phyloP scores from a whole-genome alignment of 2,113 vertebrate species.

The Channa maculata region DNA sequence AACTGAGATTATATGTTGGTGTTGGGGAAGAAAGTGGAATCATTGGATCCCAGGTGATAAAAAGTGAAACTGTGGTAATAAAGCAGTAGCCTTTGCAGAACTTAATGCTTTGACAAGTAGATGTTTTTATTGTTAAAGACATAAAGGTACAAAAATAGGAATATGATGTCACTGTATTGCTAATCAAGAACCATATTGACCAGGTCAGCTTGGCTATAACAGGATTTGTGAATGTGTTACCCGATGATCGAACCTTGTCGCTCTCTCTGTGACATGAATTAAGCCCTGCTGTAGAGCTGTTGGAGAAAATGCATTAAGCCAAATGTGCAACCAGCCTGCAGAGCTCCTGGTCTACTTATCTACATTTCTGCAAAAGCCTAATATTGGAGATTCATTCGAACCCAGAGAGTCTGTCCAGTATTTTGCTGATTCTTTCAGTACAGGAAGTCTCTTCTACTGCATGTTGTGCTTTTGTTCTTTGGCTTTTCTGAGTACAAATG shows the following conservation, averaged over 20 bases:
- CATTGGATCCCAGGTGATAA: background rate
- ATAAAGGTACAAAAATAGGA: constrained; percentile 23
- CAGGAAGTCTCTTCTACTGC: background rate
- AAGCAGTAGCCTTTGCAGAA: background rate
- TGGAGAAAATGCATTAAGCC: constrained; percentile 1
- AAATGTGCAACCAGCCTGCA: constrained; percentile 6
- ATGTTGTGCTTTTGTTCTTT: background rate
- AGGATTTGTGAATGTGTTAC: constrained; percentile 41
- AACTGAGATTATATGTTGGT: background rate
- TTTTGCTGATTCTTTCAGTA: background rate
- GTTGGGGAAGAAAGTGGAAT: background rate
- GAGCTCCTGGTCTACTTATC: constrained; percentile 6
- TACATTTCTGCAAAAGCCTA: constrained; percentile 31
- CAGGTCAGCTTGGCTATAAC: constrained; percentile 31
- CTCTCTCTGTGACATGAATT: constrained; percentile 31
- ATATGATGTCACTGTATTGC: background rate
- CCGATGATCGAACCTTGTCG: constrained; percentile 31
- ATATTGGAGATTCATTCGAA: constrained; percentile 53
- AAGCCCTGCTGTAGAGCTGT: constrained; percentile 1
- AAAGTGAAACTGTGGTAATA: background rate
- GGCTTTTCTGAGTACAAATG: background rate
- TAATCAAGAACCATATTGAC: constrained; percentile 5
- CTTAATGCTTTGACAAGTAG: constrained; percentile 9
- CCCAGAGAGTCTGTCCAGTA: constrained; percentile 4
- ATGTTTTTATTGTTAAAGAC: constrained; percentile 23